A percentile compares a stretch with the other conserved stretches of the same genome.
phyloP scores from a whole-genome alignment of 1,140 invertebrate species.

The Drosophila tropicalis region DNA sequence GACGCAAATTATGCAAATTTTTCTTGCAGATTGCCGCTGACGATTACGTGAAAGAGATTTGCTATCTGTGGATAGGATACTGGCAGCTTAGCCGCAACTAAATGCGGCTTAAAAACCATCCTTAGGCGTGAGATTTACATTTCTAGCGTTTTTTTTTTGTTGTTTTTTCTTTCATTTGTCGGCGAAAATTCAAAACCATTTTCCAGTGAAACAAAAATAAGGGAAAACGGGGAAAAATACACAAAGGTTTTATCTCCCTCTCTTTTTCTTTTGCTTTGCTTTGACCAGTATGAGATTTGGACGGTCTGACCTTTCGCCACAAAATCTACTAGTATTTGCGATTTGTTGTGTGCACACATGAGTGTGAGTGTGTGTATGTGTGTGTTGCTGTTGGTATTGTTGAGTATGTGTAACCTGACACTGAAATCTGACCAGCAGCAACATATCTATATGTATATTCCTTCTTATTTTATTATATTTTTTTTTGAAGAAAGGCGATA shows the following conservation, averaged over 20 bases:
- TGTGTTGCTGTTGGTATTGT: background rate
- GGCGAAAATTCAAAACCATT: conserved; percentile 69
- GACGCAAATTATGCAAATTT: conserved; percentile 75
- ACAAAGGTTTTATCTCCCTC: conserved; percentile 27
- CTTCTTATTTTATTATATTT: no score
- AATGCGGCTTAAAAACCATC: conserved; percentile 72
- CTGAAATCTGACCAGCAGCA: background rate
- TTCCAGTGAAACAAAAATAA: conserved; percentile 55
- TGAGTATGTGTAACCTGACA: conserved; percentile 11
- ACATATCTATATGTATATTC: background rate
- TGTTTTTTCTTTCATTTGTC: conserved; percentile 31
- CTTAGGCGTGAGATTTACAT: conserved; percentile 78
- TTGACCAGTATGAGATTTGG: no score
- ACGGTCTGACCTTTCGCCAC: conserved; percentile 18
- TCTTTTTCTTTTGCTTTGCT: no score
- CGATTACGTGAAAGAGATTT: conserved; percentile 42
- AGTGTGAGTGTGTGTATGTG: background rate
- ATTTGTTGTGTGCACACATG: background rate
- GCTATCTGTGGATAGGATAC: conserved; percentile 24
- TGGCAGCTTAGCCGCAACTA: conserved; percentile 65
- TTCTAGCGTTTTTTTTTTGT: conserved; percentile 2
- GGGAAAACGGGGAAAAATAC: background rate
- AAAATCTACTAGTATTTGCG: background rate
- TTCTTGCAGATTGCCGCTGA: conserved; percentile 68
- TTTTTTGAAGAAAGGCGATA: background rate